Percentiles rank a stretch among this genome's conserved stretches.
phyloP scores from a whole-genome alignment of 2,113 vertebrate genomes.

The Rhinoderma darwinii region DNA sequence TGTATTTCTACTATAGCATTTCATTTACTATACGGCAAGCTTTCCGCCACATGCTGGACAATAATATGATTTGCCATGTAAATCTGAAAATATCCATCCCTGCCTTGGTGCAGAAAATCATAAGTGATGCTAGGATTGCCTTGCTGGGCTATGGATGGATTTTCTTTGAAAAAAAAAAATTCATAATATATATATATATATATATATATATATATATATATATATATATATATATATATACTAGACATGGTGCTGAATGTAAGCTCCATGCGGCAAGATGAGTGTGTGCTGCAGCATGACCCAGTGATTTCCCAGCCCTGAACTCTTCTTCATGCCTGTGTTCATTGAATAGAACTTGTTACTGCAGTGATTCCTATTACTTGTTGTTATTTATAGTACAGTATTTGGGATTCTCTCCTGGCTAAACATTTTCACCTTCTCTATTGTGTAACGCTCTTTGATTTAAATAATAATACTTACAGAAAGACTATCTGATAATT shows the following conservation, averaged over 20 bases:
- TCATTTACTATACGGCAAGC: background rate
- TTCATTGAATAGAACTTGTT: background rate
- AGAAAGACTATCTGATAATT: background rate
- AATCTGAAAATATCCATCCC: too few species aligned
- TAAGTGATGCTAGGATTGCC: too few species aligned
- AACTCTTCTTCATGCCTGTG: background rate
- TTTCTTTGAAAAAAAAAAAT: too few species aligned
- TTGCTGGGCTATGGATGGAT: too few species aligned
- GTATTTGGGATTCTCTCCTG: background rate
- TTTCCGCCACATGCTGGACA: too few species aligned
- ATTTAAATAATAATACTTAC: background rate
- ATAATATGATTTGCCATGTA: too few species aligned
- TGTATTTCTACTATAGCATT: background rate
- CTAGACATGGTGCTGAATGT: constrained; percentile 1
- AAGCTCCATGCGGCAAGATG: background rate
- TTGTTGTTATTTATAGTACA: background rate
- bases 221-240: background rate
- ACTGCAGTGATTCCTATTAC: background rate
- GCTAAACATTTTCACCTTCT: background rate
- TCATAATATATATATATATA: too few species aligned
- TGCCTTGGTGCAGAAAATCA: too few species aligned
- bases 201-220: background rate
- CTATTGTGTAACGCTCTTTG: background rate
- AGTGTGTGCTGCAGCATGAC: background rate
- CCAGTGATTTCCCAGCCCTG: background rate